Base-by-base conservation (phyloP, 2,113 vertebrate species). In the Agapornis roseicollis region DNA sequence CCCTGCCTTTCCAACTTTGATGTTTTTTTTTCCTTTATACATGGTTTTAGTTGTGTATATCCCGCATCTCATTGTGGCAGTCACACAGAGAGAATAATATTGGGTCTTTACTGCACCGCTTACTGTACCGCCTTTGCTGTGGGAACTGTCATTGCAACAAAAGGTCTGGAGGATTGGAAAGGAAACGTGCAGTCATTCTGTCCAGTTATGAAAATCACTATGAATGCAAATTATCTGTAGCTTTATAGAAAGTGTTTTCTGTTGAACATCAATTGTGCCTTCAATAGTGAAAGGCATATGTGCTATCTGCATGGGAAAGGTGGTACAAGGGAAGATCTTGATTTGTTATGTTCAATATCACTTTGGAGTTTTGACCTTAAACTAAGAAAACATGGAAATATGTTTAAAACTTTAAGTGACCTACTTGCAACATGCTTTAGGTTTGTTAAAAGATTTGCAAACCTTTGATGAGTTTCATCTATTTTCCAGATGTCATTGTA, bases 141-240 rank as follows among this genome's bases (percentile, higher is more conserved):
- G 88, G 92, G 93, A 93, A 66, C 90, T 86, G 94, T 89, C 96
- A 89, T 4, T 69, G 65, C 56, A 76, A 95, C 90, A 96, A 95
- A 95, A 86, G 88, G 50, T 64, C 80, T 60, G 41, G 50, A 50
- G 42, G 56, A 23, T 4, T 74, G 63, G 37, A 35, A 65, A 76
- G 73, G 78, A 90, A 96, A 87, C 3, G 0, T 42, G 90, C 83
- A 89, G 61, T 65, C 80, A 72, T 68, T 64, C 80, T 72, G 71
- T 24, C 56, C 70, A 53, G 73, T 89, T 93, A 76, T 93, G 95
- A 91, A 94, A 90, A 91, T 76, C 85, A n/a, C 53, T 61, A 46
- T 84, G 66, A 87, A 94, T 92, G 77, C 88, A 92, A 92, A 95
- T 95, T 17, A 39, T 58, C 90, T 89, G 42, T 31, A 53, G 73